Conservation (phyloP, 1,140 invertebrate species). For the Dolichoris vasculosae region DNA sequence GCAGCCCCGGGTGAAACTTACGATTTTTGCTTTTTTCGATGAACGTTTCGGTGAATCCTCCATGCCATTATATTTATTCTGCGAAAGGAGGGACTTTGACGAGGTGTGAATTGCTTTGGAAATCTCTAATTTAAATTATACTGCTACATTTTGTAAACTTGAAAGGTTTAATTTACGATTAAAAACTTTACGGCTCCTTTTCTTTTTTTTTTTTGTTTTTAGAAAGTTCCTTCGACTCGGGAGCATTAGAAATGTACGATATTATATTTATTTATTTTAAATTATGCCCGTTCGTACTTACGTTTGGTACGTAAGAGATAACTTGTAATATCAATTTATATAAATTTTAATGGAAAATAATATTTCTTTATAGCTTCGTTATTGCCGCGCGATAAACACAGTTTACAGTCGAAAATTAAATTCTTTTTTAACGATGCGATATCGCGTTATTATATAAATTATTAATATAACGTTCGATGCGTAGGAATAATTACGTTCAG, state of each 20-base stretch:
- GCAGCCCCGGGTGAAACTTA: not conserved
- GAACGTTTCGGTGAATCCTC: not conserved
- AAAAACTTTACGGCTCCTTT: not conserved
- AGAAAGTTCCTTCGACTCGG: not conserved
- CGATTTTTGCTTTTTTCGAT: constrained; percentile 5
- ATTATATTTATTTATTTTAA: not conserved
- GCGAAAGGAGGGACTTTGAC: not conserved
- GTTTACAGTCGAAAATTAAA: not conserved
- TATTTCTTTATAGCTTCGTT: not conserved
- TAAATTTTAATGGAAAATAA: not conserved
- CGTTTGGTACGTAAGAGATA: not conserved
- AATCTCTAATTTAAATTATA: constrained; percentile 18
- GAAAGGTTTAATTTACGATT: not conserved
- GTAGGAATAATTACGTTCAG: no score
- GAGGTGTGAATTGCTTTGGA: constrained; percentile 23
- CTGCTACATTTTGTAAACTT: not conserved
- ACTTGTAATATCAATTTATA: not conserved
- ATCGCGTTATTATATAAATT: no score
- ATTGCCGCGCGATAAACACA: not conserved
- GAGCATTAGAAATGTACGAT: not conserved
- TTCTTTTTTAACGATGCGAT: no score
- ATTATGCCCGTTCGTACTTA: not conserved
- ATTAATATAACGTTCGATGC: no score
- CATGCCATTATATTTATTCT: constrained; percentile 1
- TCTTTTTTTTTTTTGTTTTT: not conserved